These are phyloP conservation scores for Petrocephalus zakoni DNA, from an alignment of 2,113 vertebrate genomes.

Conservation along the genomic window DNA sequence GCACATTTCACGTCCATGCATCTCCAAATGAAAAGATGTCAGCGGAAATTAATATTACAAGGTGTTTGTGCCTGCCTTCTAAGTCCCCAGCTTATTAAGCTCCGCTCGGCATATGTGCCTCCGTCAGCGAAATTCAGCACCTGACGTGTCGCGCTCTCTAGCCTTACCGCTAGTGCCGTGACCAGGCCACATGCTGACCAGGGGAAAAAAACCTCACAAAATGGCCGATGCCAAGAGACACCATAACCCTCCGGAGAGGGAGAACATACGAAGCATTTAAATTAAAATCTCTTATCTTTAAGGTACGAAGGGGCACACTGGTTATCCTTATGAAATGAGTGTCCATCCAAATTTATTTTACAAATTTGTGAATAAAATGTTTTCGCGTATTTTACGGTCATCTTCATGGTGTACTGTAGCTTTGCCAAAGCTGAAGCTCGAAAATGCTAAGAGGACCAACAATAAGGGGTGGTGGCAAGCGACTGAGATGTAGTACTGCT, in stretches of 20 bases:
- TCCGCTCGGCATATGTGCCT: neutral
- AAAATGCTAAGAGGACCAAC: neutral
- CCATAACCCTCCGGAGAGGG: neutral
- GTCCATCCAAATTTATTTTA: neutral
- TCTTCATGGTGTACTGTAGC: neutral
- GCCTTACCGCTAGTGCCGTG: neutral
- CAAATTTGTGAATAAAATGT: neutral
- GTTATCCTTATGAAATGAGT: neutral
- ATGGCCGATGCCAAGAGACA: neutral
- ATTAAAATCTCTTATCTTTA: neutral
- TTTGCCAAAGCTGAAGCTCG: neutral
- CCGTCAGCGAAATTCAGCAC: neutral
- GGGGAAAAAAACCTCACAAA: neutral
- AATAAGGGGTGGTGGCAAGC: neutral
- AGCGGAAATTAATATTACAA: conserved; percentile 18
- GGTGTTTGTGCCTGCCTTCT: neutral
- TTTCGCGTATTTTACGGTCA: neutral
- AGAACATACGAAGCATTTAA: neutral
- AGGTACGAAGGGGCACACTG: neutral
- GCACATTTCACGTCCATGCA: conserved; percentile 8
- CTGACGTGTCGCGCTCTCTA: neutral
- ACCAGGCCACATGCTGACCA: neutral
- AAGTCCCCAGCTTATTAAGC: neutral
- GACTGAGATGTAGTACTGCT: neutral
- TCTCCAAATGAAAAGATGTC: conserved; percentile 9